These are phyloP conservation scores for Sebastes fasciatus DNA, from an alignment of 2,113 vertebrate genomes.

Conservation along the genomic window DNA sequence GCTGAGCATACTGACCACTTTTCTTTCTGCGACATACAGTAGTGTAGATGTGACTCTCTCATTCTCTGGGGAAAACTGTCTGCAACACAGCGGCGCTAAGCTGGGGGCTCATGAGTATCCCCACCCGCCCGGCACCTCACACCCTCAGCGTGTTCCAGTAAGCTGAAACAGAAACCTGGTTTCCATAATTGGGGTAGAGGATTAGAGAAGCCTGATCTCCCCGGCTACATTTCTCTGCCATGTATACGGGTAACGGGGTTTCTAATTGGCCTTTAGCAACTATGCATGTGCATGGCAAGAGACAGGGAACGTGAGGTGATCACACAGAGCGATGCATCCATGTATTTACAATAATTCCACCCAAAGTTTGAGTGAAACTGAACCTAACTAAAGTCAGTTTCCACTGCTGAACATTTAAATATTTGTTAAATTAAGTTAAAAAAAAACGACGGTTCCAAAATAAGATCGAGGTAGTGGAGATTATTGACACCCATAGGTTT, in stretches of 20 bases:
- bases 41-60: not conserved
- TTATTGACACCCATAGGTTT: not conserved
- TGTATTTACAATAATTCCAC: not conserved
- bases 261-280: not conserved
- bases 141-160: not conserved
- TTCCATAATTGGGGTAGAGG: not conserved
- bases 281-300: no score
- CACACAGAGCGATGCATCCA: not conserved
- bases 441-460: not conserved
- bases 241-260: not conserved
- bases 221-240: not conserved
- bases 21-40: not conserved
- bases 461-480: not conserved
- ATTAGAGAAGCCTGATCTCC: not conserved
- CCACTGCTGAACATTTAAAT: not conserved
- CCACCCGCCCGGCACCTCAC: not conserved
- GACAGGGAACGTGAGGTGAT: not conserved
- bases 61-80: not conserved
- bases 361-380: not conserved
- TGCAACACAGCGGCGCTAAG: not conserved
- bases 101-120: not conserved
- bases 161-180: not conserved
- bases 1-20: not conserved
- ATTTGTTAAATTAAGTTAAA: not conserved
- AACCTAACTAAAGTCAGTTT: not conserved